Percentiles rank a stretch among this genome's conserved stretches.
Evolutionary conservation across 2,113 vertebrate species (phyloP).

Genomic region (Menura novaehollandiae): DNA sequence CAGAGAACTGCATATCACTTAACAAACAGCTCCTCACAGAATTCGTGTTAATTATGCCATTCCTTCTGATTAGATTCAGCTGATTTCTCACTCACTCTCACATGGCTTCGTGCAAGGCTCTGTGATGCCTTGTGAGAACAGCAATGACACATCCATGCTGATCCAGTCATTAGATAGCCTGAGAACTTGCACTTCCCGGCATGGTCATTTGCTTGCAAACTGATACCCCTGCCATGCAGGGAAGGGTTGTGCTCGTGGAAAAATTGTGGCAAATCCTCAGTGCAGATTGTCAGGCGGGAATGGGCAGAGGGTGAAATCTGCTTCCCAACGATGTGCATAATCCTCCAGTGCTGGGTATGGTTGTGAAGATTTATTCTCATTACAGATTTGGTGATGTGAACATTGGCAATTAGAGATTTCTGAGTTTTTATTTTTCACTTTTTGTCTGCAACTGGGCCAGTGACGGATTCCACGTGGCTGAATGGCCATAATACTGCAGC

Average conservation of each 20-base stretch:
- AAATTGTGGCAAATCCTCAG: background rate
- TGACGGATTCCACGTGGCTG: background rate
- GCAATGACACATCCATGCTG: constrained; percentile 13
- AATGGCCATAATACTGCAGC: background rate
- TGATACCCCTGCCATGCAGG: background rate
- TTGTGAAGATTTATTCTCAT: background rate
- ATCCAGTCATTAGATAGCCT: background rate
- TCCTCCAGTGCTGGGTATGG: background rate
- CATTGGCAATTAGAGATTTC: background rate
- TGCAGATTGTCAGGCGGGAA: background rate
- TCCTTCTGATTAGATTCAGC: constrained; percentile 39
- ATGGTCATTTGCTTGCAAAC: background rate
- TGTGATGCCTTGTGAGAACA: background rate
- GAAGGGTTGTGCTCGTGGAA: background rate
- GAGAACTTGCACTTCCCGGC: background rate
- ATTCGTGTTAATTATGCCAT: constrained; percentile 27
- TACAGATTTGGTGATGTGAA: background rate
- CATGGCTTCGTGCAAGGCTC: background rate
- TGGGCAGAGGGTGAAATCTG: background rate
- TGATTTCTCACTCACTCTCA: constrained; percentile 50
- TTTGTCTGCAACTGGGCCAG: background rate
- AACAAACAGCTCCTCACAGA: background rate
- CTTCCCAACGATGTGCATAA: background rate
- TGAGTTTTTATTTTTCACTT: background rate
- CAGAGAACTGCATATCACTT: background rate